Conservation (phyloP, 2,888 invertebrate species). For the Lypha dubia region DNA sequence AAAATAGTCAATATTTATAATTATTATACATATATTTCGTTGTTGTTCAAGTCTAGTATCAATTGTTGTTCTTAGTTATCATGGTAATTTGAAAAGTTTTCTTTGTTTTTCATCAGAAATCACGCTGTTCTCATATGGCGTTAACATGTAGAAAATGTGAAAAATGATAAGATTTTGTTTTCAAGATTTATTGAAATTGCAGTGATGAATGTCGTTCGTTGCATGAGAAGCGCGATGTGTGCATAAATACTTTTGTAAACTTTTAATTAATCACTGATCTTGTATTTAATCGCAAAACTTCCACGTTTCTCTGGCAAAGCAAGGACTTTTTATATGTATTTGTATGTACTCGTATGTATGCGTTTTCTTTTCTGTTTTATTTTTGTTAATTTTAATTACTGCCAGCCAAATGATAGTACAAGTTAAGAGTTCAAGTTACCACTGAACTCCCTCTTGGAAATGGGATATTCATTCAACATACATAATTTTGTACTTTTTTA, state of each 20-base stretch:
- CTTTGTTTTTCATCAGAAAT: constrained; percentile 72
- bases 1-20: constrained; percentile 6
- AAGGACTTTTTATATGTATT: constrained; percentile 43
- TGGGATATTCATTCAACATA: constrained; percentile 47
- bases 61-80: constrained; percentile 35
- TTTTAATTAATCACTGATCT: constrained; percentile 38
- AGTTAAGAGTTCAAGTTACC: constrained; percentile 66
- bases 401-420: constrained; percentile 50
- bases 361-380: constrained; percentile 21
- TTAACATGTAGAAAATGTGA: constrained; percentile 36
- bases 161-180: constrained; percentile 58
- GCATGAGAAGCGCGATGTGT: constrained; percentile 17
- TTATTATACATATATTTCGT: no score
- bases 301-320: background rate
- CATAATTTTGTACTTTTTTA: constrained; percentile 36
- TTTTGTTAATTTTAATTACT: constrained; percentile 37
- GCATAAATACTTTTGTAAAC: background rate
- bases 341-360: no score
- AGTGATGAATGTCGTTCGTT: constrained; percentile 17
- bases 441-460: constrained; percentile 62
- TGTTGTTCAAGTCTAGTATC: constrained; percentile 5
- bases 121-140: constrained; percentile 77
- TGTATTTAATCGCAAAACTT: constrained; percentile 29
- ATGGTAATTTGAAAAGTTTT: constrained; percentile 49
- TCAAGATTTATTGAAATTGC: constrained; percentile 31